Base-by-base conservation (phyloP, 2,113 vertebrate species). In the Oncorhynchus mykiss region DNA sequence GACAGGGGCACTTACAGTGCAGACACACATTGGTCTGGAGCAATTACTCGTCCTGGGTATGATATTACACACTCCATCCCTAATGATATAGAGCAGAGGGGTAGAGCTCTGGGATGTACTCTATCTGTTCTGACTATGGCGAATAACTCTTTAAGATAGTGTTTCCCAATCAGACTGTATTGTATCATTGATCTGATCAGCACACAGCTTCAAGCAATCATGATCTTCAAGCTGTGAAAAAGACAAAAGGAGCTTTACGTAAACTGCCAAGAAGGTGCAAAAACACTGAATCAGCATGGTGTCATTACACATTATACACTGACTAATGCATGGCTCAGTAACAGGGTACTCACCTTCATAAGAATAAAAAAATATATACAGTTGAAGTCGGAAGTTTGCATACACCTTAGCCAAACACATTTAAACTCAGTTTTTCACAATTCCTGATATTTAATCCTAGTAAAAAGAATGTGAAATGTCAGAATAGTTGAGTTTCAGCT, bases 51-150 rank as follows among this genome's bases (percentile, higher is more conserved):
- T 66, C 51, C 22, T 67, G 27, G 24, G 60, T 69, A 70, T 76
- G 49, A 60, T 75, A 71, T 79, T 77, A 67, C 78, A 85, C 78
- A 75, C 77, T 80, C 67, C 25, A 34, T 71, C 74, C 76, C 49
- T 78, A 66, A 72, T 78, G 71, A 78, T 39, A 71, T 67, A 72
- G 74, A 80, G 76, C 81, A 83, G 80, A 81, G 75, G 77, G 80
- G 66, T 75, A 76, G 51, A 67, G 74, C 74, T 64, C 59, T 77
- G 29, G 72, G 72, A 74, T 59, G 77, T 72, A 27, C 76, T 70
- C 62, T 74, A 48, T 64, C 74, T 25, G 70, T 57, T 65, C 51
- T 48, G 5, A 59, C 25, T 64, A 27, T 7, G 9, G 31, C 49
- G 66, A 51, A 20, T 22, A 65, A 54, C 39, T 51, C 18, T 66